A percentile compares a stretch with the other conserved stretches of the same genome.
These are phyloP conservation scores for Monochamus saltuarius DNA, from an alignment of 1,140 invertebrate species.

Conservation along the genomic window DNA sequence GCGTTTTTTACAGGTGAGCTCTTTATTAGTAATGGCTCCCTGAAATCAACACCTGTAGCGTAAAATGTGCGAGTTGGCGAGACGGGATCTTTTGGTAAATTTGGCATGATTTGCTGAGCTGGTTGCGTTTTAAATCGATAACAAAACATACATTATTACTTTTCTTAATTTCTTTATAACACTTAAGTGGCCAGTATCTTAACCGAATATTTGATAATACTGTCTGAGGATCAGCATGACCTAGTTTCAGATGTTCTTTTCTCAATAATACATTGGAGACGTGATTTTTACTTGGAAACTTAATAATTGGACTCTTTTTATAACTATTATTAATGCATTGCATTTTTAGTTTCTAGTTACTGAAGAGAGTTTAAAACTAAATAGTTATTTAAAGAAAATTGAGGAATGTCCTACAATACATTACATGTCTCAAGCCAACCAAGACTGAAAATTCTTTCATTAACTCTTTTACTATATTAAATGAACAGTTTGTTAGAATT, in stretches of 20 bases:
- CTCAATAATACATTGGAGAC: conserved; percentile 3
- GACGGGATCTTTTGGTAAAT: conserved; percentile 19
- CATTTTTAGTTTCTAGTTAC: too few relatives aligned
- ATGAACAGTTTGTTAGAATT: too few relatives aligned
- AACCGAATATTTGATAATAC: conserved; percentile 18
- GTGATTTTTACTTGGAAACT: conserved; percentile 10
- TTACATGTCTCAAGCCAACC: too few relatives aligned
- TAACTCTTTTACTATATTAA: too few relatives aligned
- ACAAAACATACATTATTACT: conserved; percentile 10
- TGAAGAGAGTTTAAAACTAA: too few relatives aligned
- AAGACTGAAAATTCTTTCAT: too few relatives aligned
- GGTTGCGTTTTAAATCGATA: conserved; percentile 16
- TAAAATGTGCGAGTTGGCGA: conserved; percentile 5
- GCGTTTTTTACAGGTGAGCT: conserved; percentile 5
- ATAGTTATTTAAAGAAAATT: too few relatives aligned
- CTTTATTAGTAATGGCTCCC: conserved; percentile 25
- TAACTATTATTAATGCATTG: conserved; percentile 8
- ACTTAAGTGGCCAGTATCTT: conserved; percentile 14
- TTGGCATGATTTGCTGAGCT: conserved; percentile 21
- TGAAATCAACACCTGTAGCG: conserved; percentile 23
- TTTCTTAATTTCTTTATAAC: conserved; percentile 16
- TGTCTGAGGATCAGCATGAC: conserved; percentile 16
- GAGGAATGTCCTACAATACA: too few relatives aligned
- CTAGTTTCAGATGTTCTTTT: conserved; percentile 12
- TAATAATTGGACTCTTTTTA: conserved; percentile 1